A percentile compares a stretch with the other conserved stretches of the same genome.
These are phyloP conservation scores for Drosophila mojavensis DNA, from an alignment of 1,140 invertebrate genomes.

Conservation along the genomic window DNA sequence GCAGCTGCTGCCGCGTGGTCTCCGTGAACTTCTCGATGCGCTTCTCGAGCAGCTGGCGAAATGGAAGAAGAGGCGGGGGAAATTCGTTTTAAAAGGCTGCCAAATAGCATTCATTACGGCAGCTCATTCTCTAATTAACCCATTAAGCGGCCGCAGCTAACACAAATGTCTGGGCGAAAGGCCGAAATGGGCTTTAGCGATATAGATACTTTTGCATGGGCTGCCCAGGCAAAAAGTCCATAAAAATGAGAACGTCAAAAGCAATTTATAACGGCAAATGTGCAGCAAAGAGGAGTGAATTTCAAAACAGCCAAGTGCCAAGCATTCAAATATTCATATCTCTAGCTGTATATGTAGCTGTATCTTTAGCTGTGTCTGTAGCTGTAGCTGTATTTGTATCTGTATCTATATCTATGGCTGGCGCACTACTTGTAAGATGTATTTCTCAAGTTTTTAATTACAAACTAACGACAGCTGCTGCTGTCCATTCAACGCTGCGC, in stretches of 20 bases:
- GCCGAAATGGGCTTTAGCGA: conserved; percentile 37
- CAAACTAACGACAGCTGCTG: conserved; percentile 83
- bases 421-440: conserved; percentile 52
- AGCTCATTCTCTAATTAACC: conserved; percentile 59
- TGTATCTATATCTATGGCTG: conserved; percentile 37
- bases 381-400: conserved; percentile 11
- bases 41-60: conserved; percentile 87
- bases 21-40: conserved; percentile 90
- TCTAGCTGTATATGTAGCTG: conserved; percentile 2
- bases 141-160: conserved; percentile 45
- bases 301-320: conserved; percentile 47
- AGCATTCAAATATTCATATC: conserved; percentile 49
- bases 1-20: conserved; percentile 87
- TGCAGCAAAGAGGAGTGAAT: conserved; percentile 68
- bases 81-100: conserved; percentile 32
- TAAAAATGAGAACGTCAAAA: conserved; percentile 71
- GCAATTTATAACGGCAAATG: conserved; percentile 77
- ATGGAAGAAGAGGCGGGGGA: neutral
- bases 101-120: conserved; percentile 38
- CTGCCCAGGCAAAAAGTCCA: conserved; percentile 40
- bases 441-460: conserved; percentile 81
- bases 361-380: neutral
- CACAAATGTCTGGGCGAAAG: conserved; percentile 44
- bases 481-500: conserved; percentile 59
- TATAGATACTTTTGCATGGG: conserved; percentile 40